Conservation (phyloP, 2,797 vertebrate species). For the Sebastes reedi region DNA sequence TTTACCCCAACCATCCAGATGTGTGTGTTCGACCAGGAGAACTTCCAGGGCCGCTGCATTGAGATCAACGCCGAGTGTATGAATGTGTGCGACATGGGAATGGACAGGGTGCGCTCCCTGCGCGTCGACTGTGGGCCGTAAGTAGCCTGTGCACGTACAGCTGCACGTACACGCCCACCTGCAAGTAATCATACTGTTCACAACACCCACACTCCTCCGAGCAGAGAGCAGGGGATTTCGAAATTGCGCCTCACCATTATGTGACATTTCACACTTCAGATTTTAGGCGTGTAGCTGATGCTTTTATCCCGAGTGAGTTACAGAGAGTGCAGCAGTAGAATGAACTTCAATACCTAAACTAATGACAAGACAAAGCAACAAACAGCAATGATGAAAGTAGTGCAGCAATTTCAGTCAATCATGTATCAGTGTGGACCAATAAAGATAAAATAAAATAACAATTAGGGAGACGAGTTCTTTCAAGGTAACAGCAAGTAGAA, state of each 20-base stretch:
- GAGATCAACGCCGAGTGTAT: slow-evolving; percentile 81
- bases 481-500: background rate
- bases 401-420: background rate
- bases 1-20: slow-evolving; percentile 60
- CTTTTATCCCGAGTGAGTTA: slow-evolving; percentile 44
- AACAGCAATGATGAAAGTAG: background rate
- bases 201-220: slow-evolving; percentile 33
- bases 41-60: slow-evolving; percentile 83
- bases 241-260: slow-evolving; percentile 35
- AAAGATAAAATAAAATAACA: background rate
- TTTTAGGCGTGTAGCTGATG: slow-evolving; percentile 29
- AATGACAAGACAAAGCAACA: slow-evolving; percentile 5
- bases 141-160: slow-evolving; percentile 51
- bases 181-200: background rate
- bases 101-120: slow-evolving; percentile 83
- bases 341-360: slow-evolving; percentile 21
- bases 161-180: slow-evolving; percentile 2
- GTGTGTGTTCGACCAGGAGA: slow-evolving; percentile 83
- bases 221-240: slow-evolving; percentile 34
- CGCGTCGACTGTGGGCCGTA: slow-evolving; percentile 81
- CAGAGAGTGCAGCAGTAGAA: slow-evolving; percentile 20
- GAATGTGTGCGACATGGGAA: slow-evolving; percentile 81
- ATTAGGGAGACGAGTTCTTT: background rate
- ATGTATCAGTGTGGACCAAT: background rate
- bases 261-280: slow-evolving; percentile 40